phyloP scores from a whole-genome alignment of 2,888 invertebrate species.

The Apamea anceps region DNA sequence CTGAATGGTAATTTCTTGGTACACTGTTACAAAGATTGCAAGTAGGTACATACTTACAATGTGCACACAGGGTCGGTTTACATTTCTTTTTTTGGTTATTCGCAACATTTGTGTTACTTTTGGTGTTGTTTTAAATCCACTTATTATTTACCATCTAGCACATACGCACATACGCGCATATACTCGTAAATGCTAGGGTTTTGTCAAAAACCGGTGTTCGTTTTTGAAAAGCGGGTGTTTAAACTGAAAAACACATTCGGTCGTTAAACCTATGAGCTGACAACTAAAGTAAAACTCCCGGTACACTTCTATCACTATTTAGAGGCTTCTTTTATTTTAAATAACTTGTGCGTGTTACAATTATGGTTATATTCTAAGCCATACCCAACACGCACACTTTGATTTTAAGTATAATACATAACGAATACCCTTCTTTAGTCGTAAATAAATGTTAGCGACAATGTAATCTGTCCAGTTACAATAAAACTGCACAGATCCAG shows the following conservation, averaged over 20 bases:
- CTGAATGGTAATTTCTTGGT: slow-evolving; percentile 53
- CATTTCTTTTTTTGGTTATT: slow-evolving; percentile 14
- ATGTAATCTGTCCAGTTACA: slow-evolving; percentile 34
- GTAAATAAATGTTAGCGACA: slow-evolving; percentile 22
- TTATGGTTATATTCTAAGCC: neutral
- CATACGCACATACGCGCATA: neutral
- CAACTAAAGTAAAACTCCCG: neutral
- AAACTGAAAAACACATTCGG: neutral
- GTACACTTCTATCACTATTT: neutral
- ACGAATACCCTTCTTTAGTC: neutral
- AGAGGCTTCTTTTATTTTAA: neutral
- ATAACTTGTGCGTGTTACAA: neutral
- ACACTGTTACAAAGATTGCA: slow-evolving; percentile 28
- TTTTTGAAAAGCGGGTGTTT: no score
- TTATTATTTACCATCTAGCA: neutral
- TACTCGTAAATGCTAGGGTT: neutral
- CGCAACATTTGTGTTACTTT: neutral
- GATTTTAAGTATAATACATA: neutral
- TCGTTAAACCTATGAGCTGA: neutral
- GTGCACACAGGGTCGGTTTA: slow-evolving; percentile 3
- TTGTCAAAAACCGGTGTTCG: neutral
- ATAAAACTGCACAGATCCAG: slow-evolving; percentile 55
- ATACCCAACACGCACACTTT: neutral
- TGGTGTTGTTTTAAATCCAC: neutral
- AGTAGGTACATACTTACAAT: slow-evolving; percentile 19